A percentile compares a stretch with the other conserved stretches of the same genome.
Conservation (phyloP, 2,888 invertebrate genomes). For the Eremobia ochroleuca region DNA sequence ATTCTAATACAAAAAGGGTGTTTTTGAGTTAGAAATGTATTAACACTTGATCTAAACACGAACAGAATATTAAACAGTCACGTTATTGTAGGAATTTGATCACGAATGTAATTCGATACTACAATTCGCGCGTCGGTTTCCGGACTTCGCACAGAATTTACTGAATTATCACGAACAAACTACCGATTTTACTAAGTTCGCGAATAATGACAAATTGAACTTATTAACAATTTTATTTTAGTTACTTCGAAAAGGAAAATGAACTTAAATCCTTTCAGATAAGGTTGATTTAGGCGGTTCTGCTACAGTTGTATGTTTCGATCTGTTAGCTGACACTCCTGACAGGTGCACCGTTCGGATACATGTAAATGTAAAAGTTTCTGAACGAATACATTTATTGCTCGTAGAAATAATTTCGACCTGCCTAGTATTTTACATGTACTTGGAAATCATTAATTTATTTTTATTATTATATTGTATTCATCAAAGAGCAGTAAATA, state of each 20-base stretch:
- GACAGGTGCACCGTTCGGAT: conserved; percentile 44
- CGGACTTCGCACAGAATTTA: conserved; percentile 45
- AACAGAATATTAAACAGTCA: conserved; percentile 4
- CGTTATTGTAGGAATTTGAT: conserved; percentile 20
- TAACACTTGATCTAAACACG: conserved; percentile 15
- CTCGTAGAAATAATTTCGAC: no score
- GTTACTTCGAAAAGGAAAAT: neutral
- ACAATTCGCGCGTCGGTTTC: conserved; percentile 20
- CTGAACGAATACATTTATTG: neutral
- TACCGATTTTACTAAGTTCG: conserved; percentile 46
- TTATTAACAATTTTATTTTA: neutral
- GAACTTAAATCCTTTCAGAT: accelerated
- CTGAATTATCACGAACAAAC: conserved; percentile 34
- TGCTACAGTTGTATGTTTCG: conserved; percentile 2
- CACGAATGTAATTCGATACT: neutral
- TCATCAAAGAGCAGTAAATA: neutral
- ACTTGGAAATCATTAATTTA: no score
- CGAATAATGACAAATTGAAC: conserved; percentile 41
- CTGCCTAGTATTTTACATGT: neutral
- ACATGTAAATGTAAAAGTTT: conserved; percentile 12
- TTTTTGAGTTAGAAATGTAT: neutral
- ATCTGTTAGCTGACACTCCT: conserved; percentile 15
- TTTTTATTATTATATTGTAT: no score
- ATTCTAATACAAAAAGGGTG: conserved; percentile 11
- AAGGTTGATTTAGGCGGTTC: neutral